Base-by-base conservation (phyloP, 2,113 vertebrate genomes). In the Scatophagus argus region DNA sequence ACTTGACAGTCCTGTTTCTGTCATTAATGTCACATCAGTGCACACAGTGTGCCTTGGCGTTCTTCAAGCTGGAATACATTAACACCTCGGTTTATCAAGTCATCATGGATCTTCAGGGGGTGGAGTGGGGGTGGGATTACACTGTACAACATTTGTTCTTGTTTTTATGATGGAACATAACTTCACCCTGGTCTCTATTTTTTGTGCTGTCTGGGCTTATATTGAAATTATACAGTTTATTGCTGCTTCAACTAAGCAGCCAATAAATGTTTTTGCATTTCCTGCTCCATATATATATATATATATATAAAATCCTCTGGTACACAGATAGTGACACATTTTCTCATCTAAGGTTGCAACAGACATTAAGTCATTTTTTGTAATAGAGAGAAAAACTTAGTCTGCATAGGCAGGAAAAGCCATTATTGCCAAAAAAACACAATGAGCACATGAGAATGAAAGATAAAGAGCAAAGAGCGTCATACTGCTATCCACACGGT, bases 1-100 rank as follows among this genome's bases (percentile, higher is more conserved):
- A 75, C 62, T 55, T 74, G 79, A 82, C 87, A 83, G 68, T 74
- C 67, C 67, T 9, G 60, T 83, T 81, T 79, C 83, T 79, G 75
- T 82, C 87, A 87, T 85, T 89, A 86, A 71, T 78, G 81, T 86
- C 89, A 89, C 90, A 85, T 81, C 87, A 89, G 71, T 79, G 84
- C 81, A 87, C 84, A 71, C 83, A 84, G 69, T 74, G 84, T 78
- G 84, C 46, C 66, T 69, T 73, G 71, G 82, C 11, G 21, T 77
- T 89, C 83, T 77, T 62, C 54, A 46, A 64, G 75, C 79, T 70
- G 63, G 83, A 91, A 90, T 85, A 89, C 82, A 90, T 91, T 89
- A 88, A 82, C 89, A 88, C 91, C 85, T 88, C 79, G 8, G 58
- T 71, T 91, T 84, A 83, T 61, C 82, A 43, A 86, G 80, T 79